phyloP scores from a whole-genome alignment of 2,888 invertebrate species.

The Apamea crenata region DNA sequence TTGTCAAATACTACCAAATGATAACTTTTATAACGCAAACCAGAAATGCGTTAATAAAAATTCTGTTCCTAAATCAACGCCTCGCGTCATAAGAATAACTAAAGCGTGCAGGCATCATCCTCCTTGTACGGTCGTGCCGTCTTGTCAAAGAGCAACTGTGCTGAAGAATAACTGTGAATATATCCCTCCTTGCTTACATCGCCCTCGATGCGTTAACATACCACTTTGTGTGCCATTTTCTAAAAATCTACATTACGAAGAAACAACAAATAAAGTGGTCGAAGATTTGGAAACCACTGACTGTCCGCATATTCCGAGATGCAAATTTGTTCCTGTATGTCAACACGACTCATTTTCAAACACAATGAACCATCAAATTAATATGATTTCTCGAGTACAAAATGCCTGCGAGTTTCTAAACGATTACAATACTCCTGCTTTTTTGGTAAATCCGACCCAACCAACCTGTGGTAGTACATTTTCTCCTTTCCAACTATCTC shows the following conservation, averaged over 20 bases:
- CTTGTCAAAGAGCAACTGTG: conserved; percentile 83
- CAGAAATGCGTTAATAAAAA: conserved; percentile 70
- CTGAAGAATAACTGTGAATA: conserved; percentile 84
- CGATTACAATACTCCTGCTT: conserved; percentile 56
- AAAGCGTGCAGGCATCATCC: conserved; percentile 87
- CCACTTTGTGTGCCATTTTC: conserved; percentile 83
- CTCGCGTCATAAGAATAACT: conserved; percentile 81
- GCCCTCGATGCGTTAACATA: conserved; percentile 85
- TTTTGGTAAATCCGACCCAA: conserved; percentile 70
- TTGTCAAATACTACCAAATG: conserved; percentile 81
- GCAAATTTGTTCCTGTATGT: conserved; percentile 74
- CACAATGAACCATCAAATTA: conserved; percentile 70
- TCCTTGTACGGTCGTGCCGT: conserved; percentile 86
- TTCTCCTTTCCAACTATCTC: conserved; percentile 68
- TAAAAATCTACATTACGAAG: conserved; percentile 78
- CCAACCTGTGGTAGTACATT: conserved; percentile 62
- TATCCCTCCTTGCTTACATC: conserved; percentile 84
- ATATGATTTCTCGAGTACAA: conserved; percentile 69
- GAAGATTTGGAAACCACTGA: conserved; percentile 70
- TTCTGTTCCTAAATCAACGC: conserved; percentile 68
- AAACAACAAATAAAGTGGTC: conserved; percentile 68
- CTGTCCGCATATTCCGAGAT: conserved; percentile 71
- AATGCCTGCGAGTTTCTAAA: conserved; percentile 71
- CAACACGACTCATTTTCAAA: conserved; percentile 72
- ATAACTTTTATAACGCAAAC: conserved; percentile 70